Base-by-base conservation (phyloP, 2,888 invertebrate species). In the Hyposoter dolosus region DNA sequence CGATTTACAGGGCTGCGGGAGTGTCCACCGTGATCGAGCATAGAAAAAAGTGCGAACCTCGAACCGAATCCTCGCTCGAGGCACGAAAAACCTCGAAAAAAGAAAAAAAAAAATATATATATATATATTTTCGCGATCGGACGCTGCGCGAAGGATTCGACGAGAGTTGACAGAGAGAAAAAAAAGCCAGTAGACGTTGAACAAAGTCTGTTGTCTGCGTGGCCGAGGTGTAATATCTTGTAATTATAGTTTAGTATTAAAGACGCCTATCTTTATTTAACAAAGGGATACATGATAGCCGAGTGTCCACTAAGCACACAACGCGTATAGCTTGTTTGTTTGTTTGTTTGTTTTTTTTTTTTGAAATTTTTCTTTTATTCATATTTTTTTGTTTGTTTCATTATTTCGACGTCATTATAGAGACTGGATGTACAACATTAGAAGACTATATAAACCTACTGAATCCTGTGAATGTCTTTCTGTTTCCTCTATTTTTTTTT, bases 211-310 rank as follows among this genome's bases (percentile, higher is more conserved):
- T 85, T 71, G 79, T 80, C 75, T 53, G 83, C 76, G 68, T 45
- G 83, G 81, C 83, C 77, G 50, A n/a, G 83, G 80, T 77, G 10
- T 40, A 76, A 83, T 78, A 53, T 81, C 43, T 86, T 47, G 68
- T 83, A 60, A 72, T 85, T 83, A 56, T 60, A 12, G 12, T 88
- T 74, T 90, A 90, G 89, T 93, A 93, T 92, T 93, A 94, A 93
- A 94, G 93, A 93, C 93, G 93, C 93, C 93, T 93, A 93, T 90
- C 90, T 94, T 93, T 93, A 93, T 93, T 94, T 91, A 94, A 91
- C 92, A 92, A 92, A 91, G 92, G 93, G 91, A 93, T 93, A 94
- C 93, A 94, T 90, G 91, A 90, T 92, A 91, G 91, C 92, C 89
- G 89, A 91, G 85, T 92, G 90, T 91, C 91, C 90, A 91, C 90